Conservation (phyloP, 23 tunicate genomes). For the Aplidium turbinatum region DNA sequence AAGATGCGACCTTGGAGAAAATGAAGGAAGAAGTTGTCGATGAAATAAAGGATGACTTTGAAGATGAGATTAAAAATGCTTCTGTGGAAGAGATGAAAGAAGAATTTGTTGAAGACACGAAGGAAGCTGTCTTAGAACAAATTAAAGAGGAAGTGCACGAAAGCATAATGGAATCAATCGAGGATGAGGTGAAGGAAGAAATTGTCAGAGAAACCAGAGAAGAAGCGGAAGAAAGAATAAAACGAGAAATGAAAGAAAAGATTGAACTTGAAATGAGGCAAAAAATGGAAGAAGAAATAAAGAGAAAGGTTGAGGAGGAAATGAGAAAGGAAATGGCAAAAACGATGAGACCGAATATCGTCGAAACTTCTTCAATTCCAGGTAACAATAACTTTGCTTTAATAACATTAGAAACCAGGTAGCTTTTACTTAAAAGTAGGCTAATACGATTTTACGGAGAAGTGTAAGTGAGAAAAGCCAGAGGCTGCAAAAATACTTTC, state of each 20-base stretch:
- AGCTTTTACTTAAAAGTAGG: too few species aligned
- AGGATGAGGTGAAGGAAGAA: slow-evolving; percentile 29
- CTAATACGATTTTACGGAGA: too few species aligned
- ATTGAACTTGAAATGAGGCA: slow-evolving; percentile 20
- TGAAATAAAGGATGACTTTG: slow-evolving; percentile 4
- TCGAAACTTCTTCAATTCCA: too few species aligned
- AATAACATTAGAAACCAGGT: too few species aligned
- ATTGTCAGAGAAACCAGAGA: slow-evolving; percentile 25
- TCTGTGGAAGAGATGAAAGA: slow-evolving; percentile 19
- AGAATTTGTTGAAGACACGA: neutral
- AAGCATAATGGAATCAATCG: slow-evolving; percentile 15
- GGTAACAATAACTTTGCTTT: too few species aligned
- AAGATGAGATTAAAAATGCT: slow-evolving; percentile 18
- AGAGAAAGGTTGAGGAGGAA: too few species aligned
- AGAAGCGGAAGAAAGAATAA: slow-evolving; percentile 48
- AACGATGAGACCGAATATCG: too few species aligned
- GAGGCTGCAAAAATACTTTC: too few species aligned
- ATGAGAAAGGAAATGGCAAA: too few species aligned
- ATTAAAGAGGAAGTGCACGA: slow-evolving; percentile 22
- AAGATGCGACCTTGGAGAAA: too few species aligned
- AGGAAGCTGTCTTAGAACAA: slow-evolving; percentile 25
- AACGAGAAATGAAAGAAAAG: slow-evolving; percentile 43
- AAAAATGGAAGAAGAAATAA: slow-evolving; percentile 28
- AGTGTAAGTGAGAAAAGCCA: too few species aligned
- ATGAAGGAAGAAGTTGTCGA: slow-evolving; percentile 48